phyloP scores from a whole-genome alignment of 2,888 invertebrate species.

The Drosophila maculinotata region DNA sequence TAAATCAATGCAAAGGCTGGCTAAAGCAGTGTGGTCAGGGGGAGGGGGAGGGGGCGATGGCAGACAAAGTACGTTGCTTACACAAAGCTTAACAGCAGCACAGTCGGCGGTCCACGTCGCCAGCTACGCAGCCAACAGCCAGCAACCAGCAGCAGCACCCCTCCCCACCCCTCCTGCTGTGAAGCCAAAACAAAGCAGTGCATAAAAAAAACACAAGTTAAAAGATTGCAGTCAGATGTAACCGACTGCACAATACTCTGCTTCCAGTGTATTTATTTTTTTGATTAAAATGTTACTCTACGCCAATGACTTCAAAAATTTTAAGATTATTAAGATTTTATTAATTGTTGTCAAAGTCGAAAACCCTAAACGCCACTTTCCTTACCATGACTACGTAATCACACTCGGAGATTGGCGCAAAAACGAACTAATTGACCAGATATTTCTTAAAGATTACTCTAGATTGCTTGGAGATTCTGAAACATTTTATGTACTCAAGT shows the following conservation, averaged over 20 bases:
- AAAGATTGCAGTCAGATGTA: not conserved
- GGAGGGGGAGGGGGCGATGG: slow-evolving; percentile 12
- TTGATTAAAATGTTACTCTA: not conserved
- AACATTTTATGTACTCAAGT: too few species aligned
- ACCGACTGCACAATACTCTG: slow-evolving; percentile 1
- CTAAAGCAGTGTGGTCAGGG: slow-evolving; percentile 10
- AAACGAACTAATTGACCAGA: too few species aligned
- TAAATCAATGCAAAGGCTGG: slow-evolving; percentile 68
- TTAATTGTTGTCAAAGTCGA: too few species aligned
- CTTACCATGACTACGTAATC: too few species aligned
- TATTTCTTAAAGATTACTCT: too few species aligned
- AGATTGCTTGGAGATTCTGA: too few species aligned
- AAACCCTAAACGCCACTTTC: too few species aligned
- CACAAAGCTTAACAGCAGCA: slow-evolving; percentile 78
- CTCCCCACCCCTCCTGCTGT: slow-evolving; percentile 19
- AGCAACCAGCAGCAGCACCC: not conserved
- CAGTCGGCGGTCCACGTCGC: slow-evolving; percentile 60
- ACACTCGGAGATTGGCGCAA: too few species aligned
- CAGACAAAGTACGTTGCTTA: slow-evolving; percentile 77
- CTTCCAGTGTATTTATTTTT: too few species aligned
- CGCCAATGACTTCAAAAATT: not conserved
- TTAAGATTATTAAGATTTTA: too few species aligned
- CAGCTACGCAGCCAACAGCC: slow-evolving; percentile 14
- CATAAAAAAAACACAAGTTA: slow-evolving; percentile 53
- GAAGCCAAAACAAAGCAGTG: slow-evolving; percentile 69